These are phyloP conservation scores for Phymanthus crucifer DNA, from an alignment of 92 coral and sea anemone genomes.

Conservation along the genomic window DNA sequence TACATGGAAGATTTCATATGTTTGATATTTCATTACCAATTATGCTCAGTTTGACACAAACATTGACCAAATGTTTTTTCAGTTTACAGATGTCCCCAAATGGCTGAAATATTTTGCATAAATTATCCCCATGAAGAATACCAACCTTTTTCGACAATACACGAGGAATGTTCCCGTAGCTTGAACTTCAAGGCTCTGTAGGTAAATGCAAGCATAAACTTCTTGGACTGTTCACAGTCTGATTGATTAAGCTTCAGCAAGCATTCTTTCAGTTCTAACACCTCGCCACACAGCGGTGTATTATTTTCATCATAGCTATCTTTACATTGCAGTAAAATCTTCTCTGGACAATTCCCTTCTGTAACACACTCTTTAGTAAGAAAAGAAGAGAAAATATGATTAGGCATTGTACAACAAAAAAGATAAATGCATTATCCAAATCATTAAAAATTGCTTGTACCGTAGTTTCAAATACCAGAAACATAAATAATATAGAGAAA, in stretches of 20 bases:
- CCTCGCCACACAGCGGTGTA: slow-evolving; percentile 57
- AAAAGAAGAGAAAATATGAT: neutral
- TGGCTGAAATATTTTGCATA: no score
- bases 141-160: slow-evolving; percentile 41
- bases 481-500: no score
- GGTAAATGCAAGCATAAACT: neutral
- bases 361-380: slow-evolving; percentile 27
- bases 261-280: slow-evolving; percentile 51
- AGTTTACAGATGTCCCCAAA: neutral
- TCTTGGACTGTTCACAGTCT: slow-evolving; percentile 26
- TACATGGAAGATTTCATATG: no score
- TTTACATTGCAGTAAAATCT: slow-evolving; percentile 28
- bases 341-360: slow-evolving; percentile 36
- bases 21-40: no score
- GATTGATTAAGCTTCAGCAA: slow-evolving; percentile 18
- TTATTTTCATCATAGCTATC: slow-evolving; percentile 55
- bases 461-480: no score
- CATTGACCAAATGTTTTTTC: no score
- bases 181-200: slow-evolving; percentile 33
- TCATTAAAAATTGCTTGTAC: no score
- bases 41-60: no score
- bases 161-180: slow-evolving; percentile 39
- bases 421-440: neutral
- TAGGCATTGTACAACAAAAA: neutral
- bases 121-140: neutral